Percentiles rank a stretch among this genome's conserved stretches.
These are phyloP conservation scores for Drosophila anomalata DNA, from an alignment of 2,888 invertebrate species.

Conservation along the genomic window DNA sequence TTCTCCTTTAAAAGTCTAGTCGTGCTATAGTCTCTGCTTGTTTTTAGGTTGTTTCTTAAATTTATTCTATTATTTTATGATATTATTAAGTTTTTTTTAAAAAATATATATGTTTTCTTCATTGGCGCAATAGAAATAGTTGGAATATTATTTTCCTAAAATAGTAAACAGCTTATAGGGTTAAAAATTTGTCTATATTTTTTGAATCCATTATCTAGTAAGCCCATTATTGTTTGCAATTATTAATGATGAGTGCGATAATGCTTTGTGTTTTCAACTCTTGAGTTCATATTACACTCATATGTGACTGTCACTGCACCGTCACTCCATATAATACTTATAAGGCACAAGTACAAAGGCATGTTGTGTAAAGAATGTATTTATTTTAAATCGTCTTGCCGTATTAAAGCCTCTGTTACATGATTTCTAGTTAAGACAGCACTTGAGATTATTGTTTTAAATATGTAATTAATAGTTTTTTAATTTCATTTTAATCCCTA, in stretches of 20 bases:
- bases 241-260: neutral
- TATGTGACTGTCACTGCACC: constrained; percentile 5
- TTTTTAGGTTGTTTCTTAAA: constrained; percentile 13
- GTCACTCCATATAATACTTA: neutral
- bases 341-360: neutral
- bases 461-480: neutral
- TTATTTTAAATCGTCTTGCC: neutral
- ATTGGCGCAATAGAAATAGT: neutral
- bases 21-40: constrained; percentile 8
- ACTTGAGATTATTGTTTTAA: neutral
- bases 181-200: neutral
- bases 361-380: constrained; percentile 2
- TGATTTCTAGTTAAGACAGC: neutral
- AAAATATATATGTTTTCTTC: neutral
- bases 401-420: neutral
- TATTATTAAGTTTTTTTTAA: neutral
- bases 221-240: neutral
- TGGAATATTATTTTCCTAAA: neutral
- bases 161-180: neutral
- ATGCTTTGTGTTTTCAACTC: constrained; percentile 3
- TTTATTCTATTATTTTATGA: neutral
- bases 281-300: neutral
- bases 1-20: neutral
- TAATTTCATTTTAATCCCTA: constrained; percentile 74
- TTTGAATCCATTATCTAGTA: neutral